Percentiles rank a stretch among this genome's conserved stretches.
Evolutionary conservation across 1,140 invertebrate genomes (phyloP).

Genomic region (Theocolax elegans): DNA sequence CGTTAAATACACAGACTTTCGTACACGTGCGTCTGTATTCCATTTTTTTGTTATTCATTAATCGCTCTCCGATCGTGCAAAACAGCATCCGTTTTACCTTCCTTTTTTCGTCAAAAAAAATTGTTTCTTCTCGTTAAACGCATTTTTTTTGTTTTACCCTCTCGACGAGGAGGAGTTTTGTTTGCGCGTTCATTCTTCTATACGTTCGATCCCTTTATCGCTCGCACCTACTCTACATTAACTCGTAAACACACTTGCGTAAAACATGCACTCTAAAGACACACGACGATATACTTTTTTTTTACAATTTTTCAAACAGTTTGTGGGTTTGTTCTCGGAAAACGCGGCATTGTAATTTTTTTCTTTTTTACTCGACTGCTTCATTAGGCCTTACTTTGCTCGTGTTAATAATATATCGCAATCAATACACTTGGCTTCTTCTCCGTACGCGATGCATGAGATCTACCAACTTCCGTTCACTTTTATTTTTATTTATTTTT

Average conservation of each 20-base stretch:
- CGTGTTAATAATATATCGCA: slow-evolving; percentile 1
- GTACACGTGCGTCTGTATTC: slow-evolving; percentile 35
- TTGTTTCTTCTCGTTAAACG: slow-evolving; percentile 9
- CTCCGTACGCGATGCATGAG: not conserved
- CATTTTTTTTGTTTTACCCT: slow-evolving; percentile 11
- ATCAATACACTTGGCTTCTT: not conserved
- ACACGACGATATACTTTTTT: slow-evolving; percentile 36
- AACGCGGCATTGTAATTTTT: slow-evolving; percentile 37
- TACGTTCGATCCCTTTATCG: slow-evolving; percentile 31
- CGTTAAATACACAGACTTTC: slow-evolving; percentile 54
- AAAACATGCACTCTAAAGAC: slow-evolving; percentile 41
- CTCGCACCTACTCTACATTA: slow-evolving; percentile 34
- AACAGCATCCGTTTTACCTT: slow-evolving; percentile 1
- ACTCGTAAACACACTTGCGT: slow-evolving; percentile 37
- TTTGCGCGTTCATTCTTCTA: slow-evolving; percentile 31
- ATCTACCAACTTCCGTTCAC: slow-evolving; percentile 19
- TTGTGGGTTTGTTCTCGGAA: slow-evolving; percentile 16
- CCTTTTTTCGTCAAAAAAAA: slow-evolving; percentile 5
- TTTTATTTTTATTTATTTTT: no score
- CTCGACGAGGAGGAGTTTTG: slow-evolving; percentile 3
- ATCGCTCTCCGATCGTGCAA: not conserved
- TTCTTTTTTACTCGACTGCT: slow-evolving; percentile 40
- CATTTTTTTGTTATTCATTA: slow-evolving; percentile 25
- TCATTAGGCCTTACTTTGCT: slow-evolving; percentile 45
- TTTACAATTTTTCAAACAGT: not conserved